Evolutionary conservation across 2,888 invertebrate genomes (phyloP).

Genomic region (Caenorhabditis afra): DNA sequence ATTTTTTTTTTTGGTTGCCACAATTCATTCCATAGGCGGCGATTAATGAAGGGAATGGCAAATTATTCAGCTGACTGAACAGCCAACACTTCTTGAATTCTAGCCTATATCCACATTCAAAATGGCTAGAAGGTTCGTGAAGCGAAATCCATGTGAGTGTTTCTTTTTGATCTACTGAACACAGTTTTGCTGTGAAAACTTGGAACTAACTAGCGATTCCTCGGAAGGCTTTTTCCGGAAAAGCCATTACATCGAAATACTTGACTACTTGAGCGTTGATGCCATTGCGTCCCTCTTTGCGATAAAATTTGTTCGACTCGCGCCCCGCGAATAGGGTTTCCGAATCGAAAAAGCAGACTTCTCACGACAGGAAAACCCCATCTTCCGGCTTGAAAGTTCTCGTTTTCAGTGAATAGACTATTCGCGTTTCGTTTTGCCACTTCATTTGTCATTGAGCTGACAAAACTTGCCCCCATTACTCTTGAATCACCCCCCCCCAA

Average conservation of each 20-base stretch:
- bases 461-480: constrained; percentile 10
- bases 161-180: neutral
- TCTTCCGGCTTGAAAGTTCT: constrained; percentile 57
- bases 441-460: constrained; percentile 2
- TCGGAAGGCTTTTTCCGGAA: constrained; percentile 16
- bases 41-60: constrained; percentile 32
- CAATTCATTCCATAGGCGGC: constrained; percentile 44
- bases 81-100: constrained; percentile 1
- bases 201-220: constrained; percentile 41
- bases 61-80: constrained; percentile 20
- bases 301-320: constrained; percentile 48
- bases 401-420: constrained; percentile 47
- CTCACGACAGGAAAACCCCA: constrained; percentile 60
- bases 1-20: constrained; percentile 52
- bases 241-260: constrained; percentile 58
- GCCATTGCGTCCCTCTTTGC: constrained; percentile 1
- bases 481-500: neutral
- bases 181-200: neutral
- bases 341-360: constrained; percentile 26
- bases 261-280: constrained; percentile 58
- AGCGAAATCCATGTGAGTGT: neutral
- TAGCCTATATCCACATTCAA: neutral
- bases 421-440: constrained; percentile 35
- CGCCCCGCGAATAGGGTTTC: constrained; percentile 21
- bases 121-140: neutral